Conservation (phyloP, 2,113 vertebrate genomes). For the Pterocles gutturalis region DNA sequence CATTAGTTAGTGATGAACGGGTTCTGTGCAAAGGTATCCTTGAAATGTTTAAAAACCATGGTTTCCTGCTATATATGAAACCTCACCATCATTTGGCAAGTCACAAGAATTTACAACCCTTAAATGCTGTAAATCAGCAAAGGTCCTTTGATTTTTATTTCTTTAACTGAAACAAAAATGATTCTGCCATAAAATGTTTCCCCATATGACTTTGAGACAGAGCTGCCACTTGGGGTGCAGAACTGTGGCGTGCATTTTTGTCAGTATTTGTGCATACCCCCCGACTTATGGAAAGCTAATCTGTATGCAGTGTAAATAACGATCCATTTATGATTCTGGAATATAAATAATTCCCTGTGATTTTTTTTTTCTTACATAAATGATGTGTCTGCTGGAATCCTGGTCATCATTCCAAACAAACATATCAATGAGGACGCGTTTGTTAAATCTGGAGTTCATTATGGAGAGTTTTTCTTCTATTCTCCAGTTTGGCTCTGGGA, state of each 20-base stretch:
- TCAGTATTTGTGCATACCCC: not conserved
- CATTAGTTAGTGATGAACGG: not conserved
- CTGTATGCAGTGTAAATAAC: not conserved
- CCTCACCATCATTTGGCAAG: not conserved
- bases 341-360: not conserved
- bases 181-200: not conserved
- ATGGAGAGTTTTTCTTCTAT: slow-evolving; percentile 88
- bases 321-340: not conserved
- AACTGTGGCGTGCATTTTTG: not conserved
- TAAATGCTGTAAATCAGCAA: not conserved
- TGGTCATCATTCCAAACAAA: slow-evolving; percentile 93
- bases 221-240: not conserved
- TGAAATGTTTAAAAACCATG: not conserved
- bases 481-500: slow-evolving; percentile 85
- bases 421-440: slow-evolving; percentile 90
- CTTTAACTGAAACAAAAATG: not conserved
- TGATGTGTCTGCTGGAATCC: slow-evolving; percentile 90
- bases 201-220: not conserved
- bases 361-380: slow-evolving; percentile 83
- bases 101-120: not conserved
- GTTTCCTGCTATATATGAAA: not conserved
- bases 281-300: not conserved
- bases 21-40: not conserved
- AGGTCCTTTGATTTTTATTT: not conserved
- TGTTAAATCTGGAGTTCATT: slow-evolving; percentile 88